Evolutionary conservation across 2,888 invertebrate species (phyloP).

Genomic region (Drosophila mimetica): DNA sequence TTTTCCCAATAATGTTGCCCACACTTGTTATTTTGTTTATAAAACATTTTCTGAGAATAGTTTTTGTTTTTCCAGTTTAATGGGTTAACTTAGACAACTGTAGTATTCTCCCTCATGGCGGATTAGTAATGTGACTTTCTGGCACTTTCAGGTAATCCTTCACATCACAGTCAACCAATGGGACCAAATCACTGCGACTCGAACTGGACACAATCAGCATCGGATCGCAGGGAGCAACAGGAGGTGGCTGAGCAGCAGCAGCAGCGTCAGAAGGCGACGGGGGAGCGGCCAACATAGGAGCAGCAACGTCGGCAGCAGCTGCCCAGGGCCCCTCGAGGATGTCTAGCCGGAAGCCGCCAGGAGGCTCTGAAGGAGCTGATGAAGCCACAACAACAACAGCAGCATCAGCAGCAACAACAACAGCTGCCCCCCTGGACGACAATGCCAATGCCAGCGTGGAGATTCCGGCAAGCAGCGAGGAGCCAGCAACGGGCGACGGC

Average conservation of each 20-base stretch:
- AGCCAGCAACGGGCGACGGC: constrained; percentile 14
- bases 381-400: constrained; percentile 13
- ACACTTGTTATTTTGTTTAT: too few species aligned
- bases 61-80: not conserved
- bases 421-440: constrained; percentile 22
- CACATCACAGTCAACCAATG: constrained; percentile 65
- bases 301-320: constrained; percentile 69
- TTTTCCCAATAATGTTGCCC: too few species aligned
- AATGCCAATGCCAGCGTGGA: constrained; percentile 30
- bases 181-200: constrained; percentile 65
- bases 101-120: constrained; percentile 19
- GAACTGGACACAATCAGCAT: constrained; percentile 59
- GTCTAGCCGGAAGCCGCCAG: constrained; percentile 63
- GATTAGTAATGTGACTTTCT: constrained; percentile 29
- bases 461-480: constrained; percentile 26
- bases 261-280: constrained; percentile 24
- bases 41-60: too few species aligned
- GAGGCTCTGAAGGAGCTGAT: constrained; percentile 19
- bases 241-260: constrained; percentile 6
- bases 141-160: constrained; percentile 12
- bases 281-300: constrained; percentile 65
- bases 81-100: too few species aligned
- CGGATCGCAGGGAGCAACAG: constrained; percentile 29
- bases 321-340: constrained; percentile 66
- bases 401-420: too few species aligned